These are phyloP conservation scores for Sacculina carcini DNA, from an alignment of 2,888 invertebrate species.

Conservation along the genomic window DNA sequence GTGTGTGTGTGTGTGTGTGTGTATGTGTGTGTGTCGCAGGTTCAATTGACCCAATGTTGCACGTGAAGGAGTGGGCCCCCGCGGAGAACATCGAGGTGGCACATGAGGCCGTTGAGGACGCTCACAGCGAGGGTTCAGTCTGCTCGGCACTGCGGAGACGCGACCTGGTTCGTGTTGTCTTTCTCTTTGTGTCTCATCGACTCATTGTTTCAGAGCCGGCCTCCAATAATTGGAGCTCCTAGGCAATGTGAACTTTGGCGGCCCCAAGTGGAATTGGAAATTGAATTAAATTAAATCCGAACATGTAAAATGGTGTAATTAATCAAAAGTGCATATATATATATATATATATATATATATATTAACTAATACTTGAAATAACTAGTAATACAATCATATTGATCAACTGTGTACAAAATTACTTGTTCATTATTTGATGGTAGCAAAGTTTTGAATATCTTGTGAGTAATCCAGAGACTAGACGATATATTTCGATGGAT, in stretches of 20 bases:
- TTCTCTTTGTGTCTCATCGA: too few relatives aligned
- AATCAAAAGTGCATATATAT: background rate
- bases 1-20: too few relatives aligned
- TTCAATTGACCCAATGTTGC: too few relatives aligned
- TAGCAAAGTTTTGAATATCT: too few relatives aligned
- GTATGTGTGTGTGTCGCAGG: too few relatives aligned
- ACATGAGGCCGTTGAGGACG: background rate
- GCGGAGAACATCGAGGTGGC: background rate
- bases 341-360: slow-evolving; percentile 7
- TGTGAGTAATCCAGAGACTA: too few relatives aligned
- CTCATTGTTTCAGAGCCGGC: background rate
- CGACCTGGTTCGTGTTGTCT: background rate
- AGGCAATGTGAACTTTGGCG: background rate
- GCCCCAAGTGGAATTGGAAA: too few relatives aligned
- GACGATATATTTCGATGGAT: too few relatives aligned
- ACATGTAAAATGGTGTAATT: background rate
- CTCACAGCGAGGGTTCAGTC: background rate
- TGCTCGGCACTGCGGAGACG: background rate
- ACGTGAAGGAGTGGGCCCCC: background rate
- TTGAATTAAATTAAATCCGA: background rate
- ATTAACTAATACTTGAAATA: background rate
- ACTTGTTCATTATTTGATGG: too few relatives aligned
- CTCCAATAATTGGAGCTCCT: background rate
- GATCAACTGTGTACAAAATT: too few relatives aligned
- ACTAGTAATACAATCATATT: too few relatives aligned